Evolutionary conservation across 2,113 vertebrate genomes (phyloP).

Genomic region (Trochalopteron elliotii): DNA sequence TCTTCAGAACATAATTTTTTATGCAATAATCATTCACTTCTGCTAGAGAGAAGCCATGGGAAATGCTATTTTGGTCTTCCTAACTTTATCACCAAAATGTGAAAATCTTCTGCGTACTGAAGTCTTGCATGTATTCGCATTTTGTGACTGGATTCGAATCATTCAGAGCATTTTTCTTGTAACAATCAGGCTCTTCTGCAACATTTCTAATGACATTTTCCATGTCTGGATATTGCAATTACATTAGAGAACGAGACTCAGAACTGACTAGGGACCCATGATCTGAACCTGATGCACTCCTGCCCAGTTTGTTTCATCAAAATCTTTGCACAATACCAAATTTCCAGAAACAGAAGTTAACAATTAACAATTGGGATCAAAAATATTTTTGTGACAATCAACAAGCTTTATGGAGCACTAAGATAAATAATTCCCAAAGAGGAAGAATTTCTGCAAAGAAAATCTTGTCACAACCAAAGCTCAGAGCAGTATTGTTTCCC

Average conservation of each 20-base stretch:
- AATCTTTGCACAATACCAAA: not conserved
- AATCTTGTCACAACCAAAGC: not conserved
- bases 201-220: not conserved
- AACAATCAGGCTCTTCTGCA: not conserved
- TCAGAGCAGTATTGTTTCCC: not conserved
- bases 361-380: not conserved
- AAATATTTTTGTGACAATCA: not conserved
- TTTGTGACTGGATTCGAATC: not conserved
- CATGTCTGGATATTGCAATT: not conserved
- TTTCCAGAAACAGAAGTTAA: not conserved
- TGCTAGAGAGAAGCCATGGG: not conserved
- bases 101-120: not conserved
- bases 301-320: not conserved
- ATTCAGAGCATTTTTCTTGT: not conserved
- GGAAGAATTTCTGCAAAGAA: not conserved
- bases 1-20: not conserved
- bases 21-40: not conserved
- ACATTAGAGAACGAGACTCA: not conserved
- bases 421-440: not conserved
- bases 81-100: not conserved
- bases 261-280: not conserved
- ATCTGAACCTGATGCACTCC: not conserved
- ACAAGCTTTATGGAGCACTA: not conserved
- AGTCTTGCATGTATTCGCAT: not conserved
- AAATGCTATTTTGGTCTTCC: not conserved